Base-by-base conservation (phyloP, 2,888 invertebrate species). In the Parascotia fuliginaria region DNA sequence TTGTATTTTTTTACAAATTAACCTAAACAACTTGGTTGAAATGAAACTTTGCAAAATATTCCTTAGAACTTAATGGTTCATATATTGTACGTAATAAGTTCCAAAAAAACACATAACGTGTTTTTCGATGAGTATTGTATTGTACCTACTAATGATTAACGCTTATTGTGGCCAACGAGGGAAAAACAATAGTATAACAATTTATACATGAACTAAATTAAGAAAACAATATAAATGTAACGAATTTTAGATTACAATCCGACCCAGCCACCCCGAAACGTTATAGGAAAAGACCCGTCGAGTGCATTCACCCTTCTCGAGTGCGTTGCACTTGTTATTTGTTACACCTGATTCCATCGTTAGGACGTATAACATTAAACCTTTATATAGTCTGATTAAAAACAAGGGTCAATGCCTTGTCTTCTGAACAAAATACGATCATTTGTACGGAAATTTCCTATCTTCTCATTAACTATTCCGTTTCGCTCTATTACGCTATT, bases 281-380 rank as follows among this genome's bases (percentile, higher is more conserved):
- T 34, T 66, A 68, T 73, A 63, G 73, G 71, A 70, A 74, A 77
- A 69, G 70, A 62, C 66, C 58, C 67, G 67, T 48, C 31, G 29
- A 72, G 85, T 76, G 68, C 85, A 72, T 76, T 82, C 66, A 84
- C 80, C 85, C 66, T 45, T 37, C 42, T 44, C 48, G 76, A 70
- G 85, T 77, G 71, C 85, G 74, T 77, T 81, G 85, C 81, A 81
- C 85, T 76, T 72, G 65, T 66, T 55, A 60, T 73, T 42, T 24
- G 44, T 63, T 50, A 55, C 75, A 81, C 81, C 70, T 77, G 76
- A 75, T 71, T 62, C 67, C 65, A 65, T 70, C 65, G 65, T 52
- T 64, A 66, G 50, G 60, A 59, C 59, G 56, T 67, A 64, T 70
- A 70, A 71, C 74, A 73, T 73, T 67, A 76, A 68, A 72, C 69